A percentile compares a stretch with the other conserved stretches of the same genome.
Conservation (phyloP, 2,888 invertebrate genomes). For the Hemaris fuciformis region DNA sequence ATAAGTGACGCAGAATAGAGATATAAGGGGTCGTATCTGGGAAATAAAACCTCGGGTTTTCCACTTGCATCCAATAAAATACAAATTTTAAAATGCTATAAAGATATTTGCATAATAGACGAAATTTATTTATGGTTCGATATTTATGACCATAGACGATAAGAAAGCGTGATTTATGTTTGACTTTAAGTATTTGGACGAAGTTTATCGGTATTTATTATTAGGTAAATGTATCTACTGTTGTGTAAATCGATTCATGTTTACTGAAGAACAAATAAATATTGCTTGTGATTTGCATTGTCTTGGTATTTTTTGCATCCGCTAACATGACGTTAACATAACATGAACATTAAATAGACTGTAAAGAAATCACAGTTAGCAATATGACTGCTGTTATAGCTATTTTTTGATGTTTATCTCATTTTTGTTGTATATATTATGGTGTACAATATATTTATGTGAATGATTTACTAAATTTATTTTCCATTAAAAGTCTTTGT, state of each 20-base stretch:
- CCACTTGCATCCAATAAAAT: slow-evolving; percentile 42
- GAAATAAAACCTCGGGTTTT: slow-evolving; percentile 33
- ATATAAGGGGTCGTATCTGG: slow-evolving; percentile 28
- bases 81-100: slow-evolving; percentile 42
- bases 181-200: slow-evolving; percentile 35
- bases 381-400: too few relatives aligned
- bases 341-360: too few relatives aligned
- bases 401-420: too few relatives aligned
- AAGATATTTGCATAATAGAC: slow-evolving; percentile 49
- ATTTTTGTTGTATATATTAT: too few relatives aligned
- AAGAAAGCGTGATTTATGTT: slow-evolving; percentile 48
- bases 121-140: slow-evolving; percentile 40
- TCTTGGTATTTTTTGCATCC: neutral
- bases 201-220: slow-evolving; percentile 42
- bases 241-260: neutral
- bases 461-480: too few relatives aligned
- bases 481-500: too few relatives aligned
- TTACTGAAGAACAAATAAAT: neutral
- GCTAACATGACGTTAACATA: too few relatives aligned
- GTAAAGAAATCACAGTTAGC: too few relatives aligned
- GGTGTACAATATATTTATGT: too few relatives aligned
- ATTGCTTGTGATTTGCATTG: neutral
- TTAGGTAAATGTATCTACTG: slow-evolving; percentile 22
- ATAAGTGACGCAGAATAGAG: slow-evolving; percentile 26
- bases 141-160: slow-evolving; percentile 44